Evolutionary conservation across 2,113 vertebrate species (phyloP).

Genomic region (Centropus bengalensis): DNA sequence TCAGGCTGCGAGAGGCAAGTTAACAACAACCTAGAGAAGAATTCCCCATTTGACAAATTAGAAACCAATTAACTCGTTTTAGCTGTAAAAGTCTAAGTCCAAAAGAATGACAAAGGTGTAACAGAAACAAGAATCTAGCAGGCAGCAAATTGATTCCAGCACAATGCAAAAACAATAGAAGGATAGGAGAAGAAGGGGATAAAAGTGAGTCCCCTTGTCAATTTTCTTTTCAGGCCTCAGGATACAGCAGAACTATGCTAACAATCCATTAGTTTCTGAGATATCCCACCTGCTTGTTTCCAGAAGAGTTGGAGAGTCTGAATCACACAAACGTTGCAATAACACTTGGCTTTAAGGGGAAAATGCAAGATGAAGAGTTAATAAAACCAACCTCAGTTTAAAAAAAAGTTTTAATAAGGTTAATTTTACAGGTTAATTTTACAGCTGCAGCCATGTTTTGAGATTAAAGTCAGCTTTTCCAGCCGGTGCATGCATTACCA

Average conservation of each 20-base stretch:
- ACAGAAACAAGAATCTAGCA: background rate
- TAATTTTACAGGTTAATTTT: background rate
- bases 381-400: background rate
- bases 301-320: slow-evolving; percentile 92
- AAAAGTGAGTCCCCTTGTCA: background rate
- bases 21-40: slow-evolving; percentile 85
- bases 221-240: background rate
- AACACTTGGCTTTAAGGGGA: slow-evolving; percentile 82
- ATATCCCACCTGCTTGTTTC: slow-evolving; percentile 90
- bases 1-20: slow-evolving; percentile 92
- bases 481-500: background rate
- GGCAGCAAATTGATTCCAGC: background rate
- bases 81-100: background rate
- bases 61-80: background rate
- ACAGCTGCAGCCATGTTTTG: background rate
- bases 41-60: background rate
- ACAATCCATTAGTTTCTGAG: background rate
- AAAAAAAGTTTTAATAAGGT: background rate
- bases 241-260: background rate
- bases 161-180: background rate
- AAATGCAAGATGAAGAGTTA: background rate
- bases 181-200: background rate
- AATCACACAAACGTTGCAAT: slow-evolving; percentile 88
- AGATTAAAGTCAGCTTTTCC: background rate
- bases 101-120: background rate